Evolutionary conservation across 2,797 vertebrate genomes (phyloP), one percentile per base, ranked within the genome.

Genomic region (Antrozous pallidus): DNA sequence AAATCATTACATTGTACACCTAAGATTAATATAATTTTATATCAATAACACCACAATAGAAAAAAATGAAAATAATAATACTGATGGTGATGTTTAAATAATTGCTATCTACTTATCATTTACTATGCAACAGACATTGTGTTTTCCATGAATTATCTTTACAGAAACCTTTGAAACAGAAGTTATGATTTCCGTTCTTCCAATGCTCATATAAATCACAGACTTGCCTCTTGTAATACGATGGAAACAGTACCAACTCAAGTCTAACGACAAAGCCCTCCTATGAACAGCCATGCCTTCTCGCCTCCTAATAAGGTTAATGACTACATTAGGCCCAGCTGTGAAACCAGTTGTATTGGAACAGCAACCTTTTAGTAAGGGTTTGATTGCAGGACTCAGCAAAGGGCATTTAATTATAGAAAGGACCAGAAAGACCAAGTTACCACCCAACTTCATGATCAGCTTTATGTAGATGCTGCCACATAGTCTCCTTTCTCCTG

Each of bases 171-270:
- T 83, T 67, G 61, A 90, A 54, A 74, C 6, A 42, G 36, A 5
- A 42, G 5, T 67, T 49, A 47, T 16, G 78, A 91, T 58, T 81
- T 84, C 65, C 67, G 63, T 38, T 89, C 84, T 54, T 86, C 38
- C 87, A 67, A 45, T 78, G 47, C 31, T 65, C 77, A 91, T 31
- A 70, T 83, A 82, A 93, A 80, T 85, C 85, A 78, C 12, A 90
- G 38, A 81, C 71, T 77, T 65, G 56, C 54, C 78, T 75, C 73
- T 74, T n/a, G 26, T 45, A 45, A 65, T 38, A 4, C 13, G 6
- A 51, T 3, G 70, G 71, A 87, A 95, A 65, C 38, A 38, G 75
- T 31, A 63, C 40, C 22, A 65, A 80, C 61, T 87, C 75, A 77
- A 84, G 45, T 63, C 31, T 65, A 45, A 49, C 24, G 8, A 26